Percentiles rank a stretch among this genome's conserved stretches.
phyloP scores from a whole-genome alignment of 2,797 vertebrate genomes.

The Lutra lutra region DNA sequence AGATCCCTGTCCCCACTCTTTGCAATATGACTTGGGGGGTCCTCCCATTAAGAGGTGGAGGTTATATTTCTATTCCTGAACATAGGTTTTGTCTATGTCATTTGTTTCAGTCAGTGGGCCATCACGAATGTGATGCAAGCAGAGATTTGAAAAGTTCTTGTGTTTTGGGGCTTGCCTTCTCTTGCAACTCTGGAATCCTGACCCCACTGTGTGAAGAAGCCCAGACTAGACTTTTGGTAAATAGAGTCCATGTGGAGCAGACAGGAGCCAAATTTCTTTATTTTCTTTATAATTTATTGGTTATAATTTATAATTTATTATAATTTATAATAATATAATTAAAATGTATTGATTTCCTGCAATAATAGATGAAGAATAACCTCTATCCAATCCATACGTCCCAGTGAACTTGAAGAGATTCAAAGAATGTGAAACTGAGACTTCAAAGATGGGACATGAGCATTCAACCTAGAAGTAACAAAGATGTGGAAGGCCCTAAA shows the following conservation, averaged over 20 bases:
- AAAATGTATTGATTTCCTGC: neutral
- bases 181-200: neutral
- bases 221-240: neutral
- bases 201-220: neutral
- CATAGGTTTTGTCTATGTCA: neutral
- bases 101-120: neutral
- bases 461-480: neutral
- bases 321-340: neutral
- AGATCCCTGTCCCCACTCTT: neutral
- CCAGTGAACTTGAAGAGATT: neutral
- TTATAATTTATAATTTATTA: neutral
- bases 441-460: neutral
- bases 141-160: neutral
- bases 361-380: neutral
- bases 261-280: neutral
- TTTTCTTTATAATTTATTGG: neutral
- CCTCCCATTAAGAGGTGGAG: neutral
- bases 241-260: neutral
- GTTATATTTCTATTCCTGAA: neutral
- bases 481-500: no score
- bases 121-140: neutral
- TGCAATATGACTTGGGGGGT: neutral
- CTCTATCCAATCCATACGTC: neutral
- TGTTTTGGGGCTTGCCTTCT: neutral
- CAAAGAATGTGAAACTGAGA: neutral